A percentile compares a stretch with the other conserved stretches of the same genome.
phyloP scores from a whole-genome alignment of 2,888 invertebrate species.

The Nycteola revayana region DNA sequence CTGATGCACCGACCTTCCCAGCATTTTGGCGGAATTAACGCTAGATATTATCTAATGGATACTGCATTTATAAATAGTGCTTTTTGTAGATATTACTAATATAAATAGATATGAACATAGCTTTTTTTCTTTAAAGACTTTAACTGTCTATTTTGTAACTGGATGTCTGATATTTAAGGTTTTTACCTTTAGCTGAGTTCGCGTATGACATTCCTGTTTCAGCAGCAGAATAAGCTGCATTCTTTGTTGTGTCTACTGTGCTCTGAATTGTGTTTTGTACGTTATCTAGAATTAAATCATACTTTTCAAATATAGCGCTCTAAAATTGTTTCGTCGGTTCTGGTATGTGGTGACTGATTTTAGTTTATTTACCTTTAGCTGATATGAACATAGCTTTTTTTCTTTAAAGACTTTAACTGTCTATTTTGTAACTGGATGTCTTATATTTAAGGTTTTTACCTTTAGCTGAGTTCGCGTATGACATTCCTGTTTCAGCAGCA shows the following conservation, averaged over 20 bases:
- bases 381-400: too few species aligned
- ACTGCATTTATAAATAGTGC: too few species aligned
- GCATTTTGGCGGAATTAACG: too few species aligned
- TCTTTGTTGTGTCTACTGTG: constrained; percentile 35
- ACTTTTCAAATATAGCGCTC: too few species aligned
- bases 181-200: constrained; percentile 47
- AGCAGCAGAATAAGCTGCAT: constrained; percentile 37
- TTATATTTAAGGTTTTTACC: constrained; percentile 33
- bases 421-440: too few species aligned
- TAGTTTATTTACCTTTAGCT: constrained; percentile 55
- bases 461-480: constrained; percentile 41
- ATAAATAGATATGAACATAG: too few species aligned
- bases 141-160: too few species aligned
- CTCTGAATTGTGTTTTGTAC: constrained; percentile 24
- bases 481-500: constrained; percentile 49
- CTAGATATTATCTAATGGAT: too few species aligned
- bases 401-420: too few species aligned
- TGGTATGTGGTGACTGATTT: background rate
- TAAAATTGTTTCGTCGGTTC: background rate
- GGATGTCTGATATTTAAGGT: background rate
- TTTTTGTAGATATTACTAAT: too few species aligned
- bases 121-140: too few species aligned
- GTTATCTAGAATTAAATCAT: constrained; percentile 31
- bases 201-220: constrained; percentile 43
- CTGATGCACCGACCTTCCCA: too few species aligned